phyloP scores from a whole-genome alignment of 2,888 invertebrate species.

The Coleophora flavipennella region DNA sequence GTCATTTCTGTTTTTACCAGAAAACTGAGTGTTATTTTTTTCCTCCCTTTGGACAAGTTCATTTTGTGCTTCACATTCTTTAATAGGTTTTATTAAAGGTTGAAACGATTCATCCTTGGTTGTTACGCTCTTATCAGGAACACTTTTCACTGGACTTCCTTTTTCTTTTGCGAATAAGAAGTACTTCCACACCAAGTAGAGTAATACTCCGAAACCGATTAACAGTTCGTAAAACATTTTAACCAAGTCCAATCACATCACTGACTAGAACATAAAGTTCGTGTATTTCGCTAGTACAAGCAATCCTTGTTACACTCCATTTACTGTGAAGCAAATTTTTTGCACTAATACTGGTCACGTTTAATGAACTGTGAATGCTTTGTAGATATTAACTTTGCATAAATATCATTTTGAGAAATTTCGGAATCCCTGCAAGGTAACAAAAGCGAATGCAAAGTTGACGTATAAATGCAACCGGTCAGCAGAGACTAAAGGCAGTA shows the following conservation, averaged over 20 bases:
- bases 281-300: slow-evolving; percentile 25
- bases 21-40: too few relatives aligned
- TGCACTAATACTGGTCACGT: slow-evolving; percentile 4
- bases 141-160: neutral
- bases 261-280: slow-evolving; percentile 37
- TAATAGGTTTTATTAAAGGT: neutral
- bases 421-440: slow-evolving; percentile 13
- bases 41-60: too few relatives aligned
- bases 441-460: slow-evolving; percentile 28
- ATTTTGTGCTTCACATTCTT: too few relatives aligned
- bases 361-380: slow-evolving; percentile 23
- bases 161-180: slow-evolving; percentile 24
- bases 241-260: slow-evolving; percentile 42
- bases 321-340: slow-evolving; percentile 28
- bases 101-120: neutral
- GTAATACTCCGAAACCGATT: slow-evolving; percentile 45
- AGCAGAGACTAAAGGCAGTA: slow-evolving; percentile 39
- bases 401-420: slow-evolving; percentile 11
- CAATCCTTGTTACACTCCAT: slow-evolving; percentile 43
- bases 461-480: slow-evolving; percentile 31
- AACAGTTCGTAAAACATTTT: slow-evolving; percentile 58
- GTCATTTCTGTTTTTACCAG: too few relatives aligned
- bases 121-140: too few relatives aligned
- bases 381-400: slow-evolving; percentile 1
- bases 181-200: slow-evolving; percentile 54